phyloP scores from a whole-genome alignment of 2,797 vertebrate species.

The Poecilia wingei region DNA sequence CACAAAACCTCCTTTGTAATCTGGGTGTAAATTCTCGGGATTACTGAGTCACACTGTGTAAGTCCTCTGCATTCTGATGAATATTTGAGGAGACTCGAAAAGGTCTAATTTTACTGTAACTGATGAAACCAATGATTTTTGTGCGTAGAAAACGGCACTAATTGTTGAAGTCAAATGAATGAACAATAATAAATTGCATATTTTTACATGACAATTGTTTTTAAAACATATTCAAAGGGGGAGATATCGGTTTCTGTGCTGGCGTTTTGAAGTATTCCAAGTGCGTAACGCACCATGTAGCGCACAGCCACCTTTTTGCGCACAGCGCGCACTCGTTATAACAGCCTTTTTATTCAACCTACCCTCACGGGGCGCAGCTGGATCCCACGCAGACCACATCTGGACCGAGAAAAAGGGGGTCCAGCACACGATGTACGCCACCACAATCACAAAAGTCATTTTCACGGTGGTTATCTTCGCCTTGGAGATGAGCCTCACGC shows the following conservation, averaged over 20 bases:
- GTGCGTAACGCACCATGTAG: background rate
- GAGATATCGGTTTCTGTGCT: background rate
- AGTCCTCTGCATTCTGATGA: background rate
- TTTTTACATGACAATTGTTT: background rate
- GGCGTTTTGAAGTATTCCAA: background rate
- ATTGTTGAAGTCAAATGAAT: background rate
- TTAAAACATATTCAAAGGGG: background rate
- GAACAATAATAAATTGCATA: background rate
- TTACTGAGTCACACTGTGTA: background rate
- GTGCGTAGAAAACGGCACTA: background rate
- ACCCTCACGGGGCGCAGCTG: conserved; percentile 89
- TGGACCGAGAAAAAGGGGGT: conserved; percentile 95
- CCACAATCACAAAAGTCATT: conserved; percentile 94
- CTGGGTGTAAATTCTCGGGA: background rate
- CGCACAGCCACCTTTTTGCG: background rate
- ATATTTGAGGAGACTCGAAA: background rate
- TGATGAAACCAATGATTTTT: background rate
- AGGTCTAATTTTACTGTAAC: background rate
- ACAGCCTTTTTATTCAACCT: conserved; percentile 44
- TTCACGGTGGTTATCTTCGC: conserved; percentile 95
- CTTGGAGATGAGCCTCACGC: conserved; percentile 91
- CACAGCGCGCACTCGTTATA: background rate
- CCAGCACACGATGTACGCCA: conserved; percentile 94
- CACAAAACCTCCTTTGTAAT: background rate
- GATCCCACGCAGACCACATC: conserved; percentile 97